Conservation (phyloP, 2,797 vertebrate genomes). For the Labroides dimidiatus region DNA sequence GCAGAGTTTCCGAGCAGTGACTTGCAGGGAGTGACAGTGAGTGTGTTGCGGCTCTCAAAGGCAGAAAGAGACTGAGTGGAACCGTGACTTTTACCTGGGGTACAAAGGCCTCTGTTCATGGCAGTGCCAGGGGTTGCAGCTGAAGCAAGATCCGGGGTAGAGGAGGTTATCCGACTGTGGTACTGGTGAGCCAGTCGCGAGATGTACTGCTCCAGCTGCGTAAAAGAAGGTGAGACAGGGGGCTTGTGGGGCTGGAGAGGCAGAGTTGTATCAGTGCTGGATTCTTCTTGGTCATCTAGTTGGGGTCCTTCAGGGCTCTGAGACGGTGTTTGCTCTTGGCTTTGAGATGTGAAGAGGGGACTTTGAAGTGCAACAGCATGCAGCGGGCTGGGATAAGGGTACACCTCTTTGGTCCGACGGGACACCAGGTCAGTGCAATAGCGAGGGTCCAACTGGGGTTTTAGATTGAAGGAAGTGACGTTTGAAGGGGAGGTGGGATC, state of each 20-base stretch:
- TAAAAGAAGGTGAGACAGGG: slow-evolving; percentile 62
- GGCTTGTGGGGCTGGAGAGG: slow-evolving; percentile 58
- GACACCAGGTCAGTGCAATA: slow-evolving; percentile 87
- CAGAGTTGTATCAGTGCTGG: slow-evolving; percentile 61
- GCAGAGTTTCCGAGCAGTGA: slow-evolving; percentile 83
- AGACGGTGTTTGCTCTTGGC: slow-evolving; percentile 72
- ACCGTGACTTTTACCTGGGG: slow-evolving; percentile 76
- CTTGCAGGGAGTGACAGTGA: slow-evolving; percentile 79
- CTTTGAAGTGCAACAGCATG: slow-evolving; percentile 90
- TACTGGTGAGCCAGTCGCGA: slow-evolving; percentile 84
- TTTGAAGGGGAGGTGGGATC: slow-evolving; percentile 48
- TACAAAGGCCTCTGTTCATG: slow-evolving; percentile 54
- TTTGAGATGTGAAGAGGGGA: slow-evolving; percentile 84
- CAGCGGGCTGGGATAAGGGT: slow-evolving; percentile 87
- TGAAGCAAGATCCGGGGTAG: slow-evolving; percentile 67
- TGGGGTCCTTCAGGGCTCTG: slow-evolving; percentile 68
- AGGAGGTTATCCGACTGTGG: slow-evolving; percentile 67
- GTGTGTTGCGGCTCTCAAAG: slow-evolving; percentile 75
- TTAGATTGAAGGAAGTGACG: slow-evolving; percentile 36
- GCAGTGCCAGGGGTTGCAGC: slow-evolving; percentile 33
- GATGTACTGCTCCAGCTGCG: slow-evolving; percentile 87
- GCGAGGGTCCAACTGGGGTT: slow-evolving; percentile 80
- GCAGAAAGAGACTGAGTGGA: slow-evolving; percentile 82
- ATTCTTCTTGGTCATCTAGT: slow-evolving; percentile 58
- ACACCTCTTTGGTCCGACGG: slow-evolving; percentile 87